Base-by-base conservation (phyloP, 1,140 invertebrate genomes). In the honey bee (Apis mellifera) region DNA sequence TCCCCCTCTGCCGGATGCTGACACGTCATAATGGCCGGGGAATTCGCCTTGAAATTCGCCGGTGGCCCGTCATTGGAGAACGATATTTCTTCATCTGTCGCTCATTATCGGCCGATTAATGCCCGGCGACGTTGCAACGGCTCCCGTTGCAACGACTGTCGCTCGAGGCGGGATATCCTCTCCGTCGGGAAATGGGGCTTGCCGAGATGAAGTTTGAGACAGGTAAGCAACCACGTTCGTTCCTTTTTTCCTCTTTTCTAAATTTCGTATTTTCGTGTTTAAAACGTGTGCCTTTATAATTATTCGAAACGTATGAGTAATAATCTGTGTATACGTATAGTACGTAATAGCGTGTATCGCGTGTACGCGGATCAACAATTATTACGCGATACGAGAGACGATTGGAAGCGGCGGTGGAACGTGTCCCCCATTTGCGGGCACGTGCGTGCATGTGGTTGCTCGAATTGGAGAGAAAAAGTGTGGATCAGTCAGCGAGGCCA, bases 21-120 rank as follows among this genome's bases (percentile, higher is more conserved):
- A 84, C 78, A 84, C 50, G 68, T 83, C 73, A 62, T 78, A 89
- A 84, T 84, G 64, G 75, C 74, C 32, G 32, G 59, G 26, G 78
- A 68, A 89, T 82, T 88, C 78, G 83, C 62, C 64, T 79, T 82
- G 32, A 82, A 83, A 59, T 32, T 32, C 32, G 32, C 64, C 66
- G 81, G 23, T 77, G 68, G 48, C 78, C 21, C 21, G 74, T 83
- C 80, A 70, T 79, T 74, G 71, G 72, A 80, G 60, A 71, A 78
- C 78, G 86, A 64, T 77, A 83, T 80, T 83, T 73, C 71, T 81
- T 79, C 50, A 64, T 80, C 83, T 54, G 57, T 81, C 42, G 80
- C 69, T 88, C 75, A 73, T 87, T 87, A 87, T 79, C 74, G 32
- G 48, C 9, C 66, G 59, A 72, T 70, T 66, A 83, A 80, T 73